Conservation (phyloP, 2,113 vertebrate genomes). For the Nesogale talazaci region DNA sequence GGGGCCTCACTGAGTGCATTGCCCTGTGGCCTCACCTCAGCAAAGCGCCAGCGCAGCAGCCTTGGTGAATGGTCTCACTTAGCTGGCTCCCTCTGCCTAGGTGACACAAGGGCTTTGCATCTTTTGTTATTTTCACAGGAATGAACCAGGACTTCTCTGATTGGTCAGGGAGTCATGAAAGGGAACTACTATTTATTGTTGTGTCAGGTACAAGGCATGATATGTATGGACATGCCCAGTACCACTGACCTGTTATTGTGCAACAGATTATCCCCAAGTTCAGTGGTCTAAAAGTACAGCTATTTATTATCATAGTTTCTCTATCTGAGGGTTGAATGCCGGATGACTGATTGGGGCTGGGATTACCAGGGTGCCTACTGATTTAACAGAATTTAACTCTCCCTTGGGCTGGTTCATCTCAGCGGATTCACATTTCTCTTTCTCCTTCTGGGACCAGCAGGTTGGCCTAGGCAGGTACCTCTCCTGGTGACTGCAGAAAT, state of each 20-base stretch:
- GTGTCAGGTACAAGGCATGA: not conserved
- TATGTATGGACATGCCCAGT: not conserved
- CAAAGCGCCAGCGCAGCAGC: not conserved
- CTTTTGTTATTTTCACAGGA: not conserved
- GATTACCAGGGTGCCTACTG: not conserved
- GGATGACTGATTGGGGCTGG: not conserved
- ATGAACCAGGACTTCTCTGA: not conserved
- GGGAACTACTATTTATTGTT: not conserved
- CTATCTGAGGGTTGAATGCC: not conserved
- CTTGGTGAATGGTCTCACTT: not conserved
- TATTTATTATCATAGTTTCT: not conserved
- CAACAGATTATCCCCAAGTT: not conserved
- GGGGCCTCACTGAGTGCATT: rapidly evolving
- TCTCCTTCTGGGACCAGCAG: not conserved
- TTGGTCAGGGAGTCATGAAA: not conserved
- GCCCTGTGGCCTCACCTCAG: not conserved
- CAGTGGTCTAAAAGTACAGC: not conserved
- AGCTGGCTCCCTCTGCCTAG: not conserved
- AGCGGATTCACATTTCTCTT: not conserved
- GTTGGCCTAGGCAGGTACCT: not conserved
- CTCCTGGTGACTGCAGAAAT: not conserved
- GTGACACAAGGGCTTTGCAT: too few relatives aligned
- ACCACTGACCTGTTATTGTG: not conserved
- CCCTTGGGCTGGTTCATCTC: not conserved
- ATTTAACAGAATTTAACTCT: not conserved